These are phyloP conservation scores for Bucorvus abyssinicus DNA, from an alignment of 2,797 vertebrate species.

Conservation along the genomic window DNA sequence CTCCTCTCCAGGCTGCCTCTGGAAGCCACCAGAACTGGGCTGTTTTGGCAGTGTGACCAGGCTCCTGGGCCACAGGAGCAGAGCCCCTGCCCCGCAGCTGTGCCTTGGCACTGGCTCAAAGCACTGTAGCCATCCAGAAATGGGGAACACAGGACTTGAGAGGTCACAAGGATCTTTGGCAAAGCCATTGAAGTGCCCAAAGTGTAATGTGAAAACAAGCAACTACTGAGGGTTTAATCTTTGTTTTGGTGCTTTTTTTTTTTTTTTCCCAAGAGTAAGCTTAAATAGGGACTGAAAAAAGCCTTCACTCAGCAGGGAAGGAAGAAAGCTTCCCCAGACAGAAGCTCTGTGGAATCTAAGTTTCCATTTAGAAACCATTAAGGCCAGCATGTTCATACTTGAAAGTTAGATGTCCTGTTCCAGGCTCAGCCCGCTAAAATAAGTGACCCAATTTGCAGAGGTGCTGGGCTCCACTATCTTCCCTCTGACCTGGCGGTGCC, in stretches of 20 bases:
- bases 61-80: accelerated
- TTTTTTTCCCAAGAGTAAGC: neutral
- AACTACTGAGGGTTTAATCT: slow-evolving; percentile 2
- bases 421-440: slow-evolving; percentile 46
- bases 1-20: neutral
- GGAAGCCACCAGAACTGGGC: neutral
- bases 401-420: slow-evolving; percentile 58
- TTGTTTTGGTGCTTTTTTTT: neutral
- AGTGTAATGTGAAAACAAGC: neutral
- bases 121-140: neutral
- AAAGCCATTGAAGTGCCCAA: neutral
- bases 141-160: neutral
- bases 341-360: slow-evolving; percentile 17
- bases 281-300: slow-evolving; percentile 40
- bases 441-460: slow-evolving; percentile 51
- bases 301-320: neutral
- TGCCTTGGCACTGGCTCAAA: neutral
- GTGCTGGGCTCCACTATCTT: slow-evolving; percentile 2
- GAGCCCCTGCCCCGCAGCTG: neutral
- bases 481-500: neutral
- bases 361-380: slow-evolving; percentile 56
- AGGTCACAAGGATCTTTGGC: slow-evolving; percentile 19
- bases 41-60: accelerated
- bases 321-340: slow-evolving; percentile 36
- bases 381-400: slow-evolving; percentile 32